Conservation (phyloP, 2,888 invertebrate genomes). For the Eustalomyia histrio region DNA sequence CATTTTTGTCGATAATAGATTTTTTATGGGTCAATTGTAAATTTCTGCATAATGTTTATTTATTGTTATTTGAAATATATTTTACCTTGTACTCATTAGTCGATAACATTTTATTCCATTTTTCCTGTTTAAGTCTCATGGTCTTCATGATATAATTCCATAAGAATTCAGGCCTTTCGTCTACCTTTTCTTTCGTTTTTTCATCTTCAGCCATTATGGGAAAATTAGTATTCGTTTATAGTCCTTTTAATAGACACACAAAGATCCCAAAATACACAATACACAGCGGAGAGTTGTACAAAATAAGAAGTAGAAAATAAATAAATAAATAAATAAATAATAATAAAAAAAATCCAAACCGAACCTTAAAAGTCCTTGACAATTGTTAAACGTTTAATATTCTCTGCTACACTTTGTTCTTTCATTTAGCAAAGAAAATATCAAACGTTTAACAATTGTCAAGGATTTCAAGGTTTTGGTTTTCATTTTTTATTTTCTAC, state of each 20-base stretch:
- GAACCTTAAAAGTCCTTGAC: slow-evolving; percentile 27
- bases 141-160: slow-evolving; percentile 73
- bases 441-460: no score
- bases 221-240: slow-evolving; percentile 42
- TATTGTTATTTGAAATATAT: slow-evolving; percentile 12
- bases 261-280: not conserved
- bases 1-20: slow-evolving; percentile 27
- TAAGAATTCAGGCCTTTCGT: slow-evolving; percentile 70
- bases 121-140: slow-evolving; percentile 72
- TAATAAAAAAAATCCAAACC: not conserved
- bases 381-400: slow-evolving; percentile 50
- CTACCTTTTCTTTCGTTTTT: slow-evolving; percentile 66
- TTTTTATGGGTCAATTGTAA: slow-evolving; percentile 29
- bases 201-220: slow-evolving; percentile 67
- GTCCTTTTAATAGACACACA: slow-evolving; percentile 19
- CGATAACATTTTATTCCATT: slow-evolving; percentile 72
- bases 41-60: not conserved
- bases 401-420: not conserved
- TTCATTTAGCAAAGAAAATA: not conserved
- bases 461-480: not conserved
- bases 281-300: not conserved
- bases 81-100: slow-evolving; percentile 71
- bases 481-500: not conserved
- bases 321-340: no score
- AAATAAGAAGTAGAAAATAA: not conserved